phyloP scores from a whole-genome alignment of 2,797 vertebrate species.

The Astyanax mexicanus region DNA sequence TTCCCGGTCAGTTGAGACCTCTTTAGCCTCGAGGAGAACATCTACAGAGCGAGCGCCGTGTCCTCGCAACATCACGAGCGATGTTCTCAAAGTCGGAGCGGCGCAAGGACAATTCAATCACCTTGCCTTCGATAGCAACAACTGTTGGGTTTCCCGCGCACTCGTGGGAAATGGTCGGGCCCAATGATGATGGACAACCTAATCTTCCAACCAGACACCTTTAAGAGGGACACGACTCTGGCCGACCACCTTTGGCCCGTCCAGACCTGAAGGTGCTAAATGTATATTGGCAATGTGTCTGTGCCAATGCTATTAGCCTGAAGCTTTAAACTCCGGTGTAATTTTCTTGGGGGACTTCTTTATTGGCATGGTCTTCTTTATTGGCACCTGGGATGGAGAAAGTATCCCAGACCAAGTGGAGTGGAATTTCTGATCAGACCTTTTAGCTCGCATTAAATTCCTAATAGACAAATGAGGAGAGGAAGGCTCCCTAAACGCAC shows the following conservation, averaged over 20 bases:
- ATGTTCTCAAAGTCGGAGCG: conserved; percentile 62
- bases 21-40: conserved; percentile 12
- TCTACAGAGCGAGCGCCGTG: conserved; percentile 25
- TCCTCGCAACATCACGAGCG: conserved; percentile 36
- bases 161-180: conserved; percentile 66
- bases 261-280: conserved; percentile 67
- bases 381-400: conserved; percentile 63
- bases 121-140: conserved; percentile 59
- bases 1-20: not conserved
- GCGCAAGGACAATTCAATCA: conserved; percentile 62
- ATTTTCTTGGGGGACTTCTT: conserved; percentile 67
- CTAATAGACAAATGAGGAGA: conserved; percentile 50
- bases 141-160: conserved; percentile 63
- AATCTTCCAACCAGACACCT: conserved; percentile 58
- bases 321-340: conserved; percentile 64
- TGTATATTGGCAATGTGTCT: conserved; percentile 49
- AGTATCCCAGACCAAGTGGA: conserved; percentile 58
- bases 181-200: conserved; percentile 67
- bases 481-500: conserved; percentile 42
- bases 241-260: conserved; percentile 77
- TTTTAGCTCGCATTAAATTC: conserved; percentile 51
- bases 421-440: conserved; percentile 60
- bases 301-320: conserved; percentile 60
- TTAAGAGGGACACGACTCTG: conserved; percentile 62
- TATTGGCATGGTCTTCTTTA: conserved; percentile 63